Evolutionary conservation across 2,888 invertebrate species (phyloP).

Genomic region (Rhingia campestris): DNA sequence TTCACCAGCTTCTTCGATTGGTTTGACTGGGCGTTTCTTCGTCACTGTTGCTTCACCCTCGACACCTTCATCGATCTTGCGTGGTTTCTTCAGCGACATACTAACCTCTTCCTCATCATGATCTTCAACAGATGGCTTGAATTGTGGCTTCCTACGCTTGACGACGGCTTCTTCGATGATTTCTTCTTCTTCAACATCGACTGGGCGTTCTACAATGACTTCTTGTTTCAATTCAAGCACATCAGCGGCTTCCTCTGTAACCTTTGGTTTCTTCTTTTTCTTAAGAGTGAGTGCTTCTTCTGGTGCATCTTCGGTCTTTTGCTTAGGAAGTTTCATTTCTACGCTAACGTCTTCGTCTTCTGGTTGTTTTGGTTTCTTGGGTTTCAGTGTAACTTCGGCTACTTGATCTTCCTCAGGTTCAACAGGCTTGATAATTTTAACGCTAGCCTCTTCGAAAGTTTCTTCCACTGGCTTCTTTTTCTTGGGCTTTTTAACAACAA

Average conservation of each 20-base stretch:
- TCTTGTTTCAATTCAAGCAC: slow-evolving; percentile 80
- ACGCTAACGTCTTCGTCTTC: slow-evolving; percentile 80
- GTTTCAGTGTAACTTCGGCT: slow-evolving; percentile 81
- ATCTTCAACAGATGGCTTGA: slow-evolving; percentile 79
- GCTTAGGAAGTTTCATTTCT: slow-evolving; percentile 78
- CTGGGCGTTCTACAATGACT: slow-evolving; percentile 81
- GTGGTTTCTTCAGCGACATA: slow-evolving; percentile 81
- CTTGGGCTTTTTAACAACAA: slow-evolving; percentile 78
- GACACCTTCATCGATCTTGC: slow-evolving; percentile 83
- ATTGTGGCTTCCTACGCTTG: slow-evolving; percentile 78
- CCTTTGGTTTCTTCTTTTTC: slow-evolving; percentile 80
- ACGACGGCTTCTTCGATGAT: slow-evolving; percentile 81
- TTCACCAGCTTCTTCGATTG: slow-evolving; percentile 79
- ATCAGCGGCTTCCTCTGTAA: slow-evolving; percentile 80
- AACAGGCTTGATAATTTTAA: slow-evolving; percentile 78
- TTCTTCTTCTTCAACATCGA: slow-evolving; percentile 85
- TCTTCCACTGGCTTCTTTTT: slow-evolving; percentile 78
- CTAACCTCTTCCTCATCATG: slow-evolving; percentile 81
- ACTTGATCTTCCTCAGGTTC: slow-evolving; percentile 80
- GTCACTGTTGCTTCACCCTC: slow-evolving; percentile 81
- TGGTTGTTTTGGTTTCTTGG: slow-evolving; percentile 78
- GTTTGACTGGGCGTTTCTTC: slow-evolving; percentile 79
- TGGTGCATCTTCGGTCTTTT: slow-evolving; percentile 80
- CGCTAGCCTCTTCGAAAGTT: slow-evolving; percentile 77
- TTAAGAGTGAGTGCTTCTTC: slow-evolving; percentile 80